A percentile compares a stretch with the other conserved stretches of the same genome.
These are phyloP conservation scores for Campoletis sonorensis DNA, from an alignment of 1,140 invertebrate genomes.

Conservation along the genomic window DNA sequence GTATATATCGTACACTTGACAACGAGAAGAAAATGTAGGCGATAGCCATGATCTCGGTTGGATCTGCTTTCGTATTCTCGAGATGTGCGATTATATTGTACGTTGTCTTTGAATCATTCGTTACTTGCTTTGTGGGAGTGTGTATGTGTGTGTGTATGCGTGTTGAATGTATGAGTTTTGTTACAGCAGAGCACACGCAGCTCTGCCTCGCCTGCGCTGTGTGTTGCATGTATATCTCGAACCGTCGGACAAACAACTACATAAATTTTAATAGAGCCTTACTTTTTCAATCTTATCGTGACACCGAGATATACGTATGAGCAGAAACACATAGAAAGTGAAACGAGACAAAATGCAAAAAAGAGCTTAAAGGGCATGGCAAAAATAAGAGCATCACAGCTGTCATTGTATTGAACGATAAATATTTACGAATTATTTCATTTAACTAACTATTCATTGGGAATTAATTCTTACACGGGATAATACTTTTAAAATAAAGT, in stretches of 20 bases:
- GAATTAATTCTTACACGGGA: too few species aligned
- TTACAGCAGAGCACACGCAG: background rate
- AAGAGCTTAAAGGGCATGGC: too few species aligned
- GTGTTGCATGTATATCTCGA: constrained; percentile 7
- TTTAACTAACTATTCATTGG: too few species aligned
- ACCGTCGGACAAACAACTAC: constrained; percentile 55
- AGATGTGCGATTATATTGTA: background rate
- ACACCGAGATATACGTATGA: constrained; percentile 47
- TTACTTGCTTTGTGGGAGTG: background rate
- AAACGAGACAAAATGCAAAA: too few species aligned
- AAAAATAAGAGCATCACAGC: too few species aligned
- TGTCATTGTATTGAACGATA: too few species aligned
- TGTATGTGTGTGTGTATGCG: too few species aligned
- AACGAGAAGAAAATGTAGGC: background rate
- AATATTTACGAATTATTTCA: too few species aligned
- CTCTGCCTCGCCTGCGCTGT: background rate
- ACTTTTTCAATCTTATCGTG: constrained; percentile 62
- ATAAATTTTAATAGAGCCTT: constrained; percentile 64
- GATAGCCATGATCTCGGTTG: background rate
- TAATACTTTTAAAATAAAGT: too few species aligned
- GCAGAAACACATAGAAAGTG: background rate
- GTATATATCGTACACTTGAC: background rate
- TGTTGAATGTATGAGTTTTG: background rate
- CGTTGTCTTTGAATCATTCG: constrained; percentile 3
- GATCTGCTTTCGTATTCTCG: background rate